Percentiles rank a stretch among this genome's conserved stretches.
These are phyloP conservation scores for Ceratosolen solmsi DNA, from an alignment of 1,140 invertebrate genomes.

Conservation along the genomic window DNA sequence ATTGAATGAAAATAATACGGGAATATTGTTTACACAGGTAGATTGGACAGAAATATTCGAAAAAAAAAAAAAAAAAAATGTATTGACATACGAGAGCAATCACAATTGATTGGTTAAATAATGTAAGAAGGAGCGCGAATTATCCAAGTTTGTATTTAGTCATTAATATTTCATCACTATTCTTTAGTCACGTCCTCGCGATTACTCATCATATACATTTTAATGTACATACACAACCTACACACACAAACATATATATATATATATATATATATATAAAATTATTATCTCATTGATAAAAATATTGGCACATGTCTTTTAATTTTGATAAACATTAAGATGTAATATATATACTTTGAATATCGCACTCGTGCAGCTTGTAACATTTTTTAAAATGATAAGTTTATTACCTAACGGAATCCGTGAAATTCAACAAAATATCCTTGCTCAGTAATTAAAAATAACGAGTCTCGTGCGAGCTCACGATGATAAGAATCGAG, in stretches of 20 bases:
- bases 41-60: background rate
- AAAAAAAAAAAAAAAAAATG: conserved; percentile 8
- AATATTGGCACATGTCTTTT: conserved; percentile 33
- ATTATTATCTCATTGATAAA: conserved; percentile 30
- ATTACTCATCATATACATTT: background rate
- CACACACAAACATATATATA: too few species aligned
- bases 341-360: background rate
- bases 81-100: background rate
- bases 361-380: conserved; percentile 4
- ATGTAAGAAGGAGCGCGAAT: background rate
- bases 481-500: background rate
- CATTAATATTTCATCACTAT: conserved; percentile 61
- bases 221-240: too few species aligned
- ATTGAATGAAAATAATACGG: background rate
- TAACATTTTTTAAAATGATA: conserved; percentile 24
- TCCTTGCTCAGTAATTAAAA: conserved; percentile 35
- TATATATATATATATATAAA: too few species aligned
- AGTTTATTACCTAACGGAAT: conserved; percentile 40
- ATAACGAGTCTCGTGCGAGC: conserved; percentile 13
- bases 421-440: conserved; percentile 38
- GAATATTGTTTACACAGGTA: background rate
- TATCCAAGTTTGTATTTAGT: conserved; percentile 54
- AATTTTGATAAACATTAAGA: conserved; percentile 22
- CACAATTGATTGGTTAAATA: background rate
- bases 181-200: conserved; percentile 23